These are phyloP conservation scores for Apostichopus parvimensis DNA, from an alignment of 35 echinoderm and acorn worm genomes.

Conservation along the genomic window DNA sequence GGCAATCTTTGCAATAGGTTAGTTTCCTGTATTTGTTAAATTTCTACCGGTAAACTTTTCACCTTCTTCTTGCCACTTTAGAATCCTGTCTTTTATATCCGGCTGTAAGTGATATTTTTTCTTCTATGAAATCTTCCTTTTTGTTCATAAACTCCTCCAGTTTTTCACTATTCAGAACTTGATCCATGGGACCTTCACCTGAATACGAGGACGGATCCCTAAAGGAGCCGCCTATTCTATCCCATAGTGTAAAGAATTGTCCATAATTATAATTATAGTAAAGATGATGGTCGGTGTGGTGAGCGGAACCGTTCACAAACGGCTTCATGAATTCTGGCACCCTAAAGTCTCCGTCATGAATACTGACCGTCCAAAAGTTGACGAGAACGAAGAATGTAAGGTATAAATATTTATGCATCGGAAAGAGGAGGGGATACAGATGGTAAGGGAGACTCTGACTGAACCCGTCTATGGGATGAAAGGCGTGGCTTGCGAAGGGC, in stretches of 20 bases:
- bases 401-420: slow-evolving; percentile 89
- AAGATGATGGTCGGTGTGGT: slow-evolving; percentile 96
- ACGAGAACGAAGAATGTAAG: slow-evolving; percentile 85
- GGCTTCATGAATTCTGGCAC: slow-evolving; percentile 78
- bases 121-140: slow-evolving; percentile 17
- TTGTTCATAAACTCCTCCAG: slow-evolving; percentile 13
- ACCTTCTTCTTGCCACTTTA: slow-evolving; percentile 12
- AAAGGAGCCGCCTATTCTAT: slow-evolving; percentile 90
- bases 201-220: slow-evolving; percentile 73
- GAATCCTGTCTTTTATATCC: not conserved
- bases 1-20: too few species aligned
- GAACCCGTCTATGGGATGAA: slow-evolving; percentile 93
- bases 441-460: slow-evolving; percentile 94
- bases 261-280: slow-evolving; percentile 99
- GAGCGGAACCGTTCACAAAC: slow-evolving; percentile 90
- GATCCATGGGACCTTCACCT: slow-evolving; percentile 75
- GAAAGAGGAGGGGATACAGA: slow-evolving; percentile 90
- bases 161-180: slow-evolving; percentile 55
- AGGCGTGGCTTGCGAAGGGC: slow-evolving; percentile 97
- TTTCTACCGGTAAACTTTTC: not conserved
- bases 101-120: slow-evolving; percentile 6
- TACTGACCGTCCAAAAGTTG: slow-evolving; percentile 97
- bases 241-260: slow-evolving; percentile 98
- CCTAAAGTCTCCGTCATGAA: slow-evolving; percentile 93
- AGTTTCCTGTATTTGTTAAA: too few species aligned